Conservation (phyloP, 2,888 invertebrate genomes). For the Timandra comae region DNA sequence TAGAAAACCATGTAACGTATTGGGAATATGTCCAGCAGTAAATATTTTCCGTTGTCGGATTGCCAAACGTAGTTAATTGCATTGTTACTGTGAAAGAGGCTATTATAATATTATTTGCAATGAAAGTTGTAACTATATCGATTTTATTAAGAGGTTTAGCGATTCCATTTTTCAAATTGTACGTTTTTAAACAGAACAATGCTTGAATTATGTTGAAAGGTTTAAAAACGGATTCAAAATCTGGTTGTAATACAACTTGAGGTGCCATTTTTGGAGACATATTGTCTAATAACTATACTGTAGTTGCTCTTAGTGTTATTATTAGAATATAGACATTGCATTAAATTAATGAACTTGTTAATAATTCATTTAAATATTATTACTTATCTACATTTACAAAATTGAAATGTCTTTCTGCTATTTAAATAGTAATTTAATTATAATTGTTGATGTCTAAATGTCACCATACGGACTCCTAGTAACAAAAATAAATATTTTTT, state of each 20-base stretch:
- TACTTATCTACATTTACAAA: too few relatives aligned
- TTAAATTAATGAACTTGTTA: too few relatives aligned
- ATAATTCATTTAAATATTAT: too few relatives aligned
- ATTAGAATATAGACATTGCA: too few relatives aligned
- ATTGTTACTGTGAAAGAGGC: not conserved
- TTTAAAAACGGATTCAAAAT: conserved; percentile 6
- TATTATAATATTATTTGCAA: not conserved
- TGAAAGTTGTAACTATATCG: conserved; percentile 1
- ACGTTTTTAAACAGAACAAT: conserved; percentile 4
- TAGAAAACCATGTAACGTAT: conserved; percentile 1
- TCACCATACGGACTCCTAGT: too few relatives aligned
- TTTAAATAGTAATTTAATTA: too few relatives aligned
- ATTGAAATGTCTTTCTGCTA: too few relatives aligned
- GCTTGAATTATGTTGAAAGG: conserved; percentile 5
- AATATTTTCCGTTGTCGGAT: not conserved
- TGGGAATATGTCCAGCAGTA: conserved; percentile 3
- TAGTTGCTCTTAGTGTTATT: too few relatives aligned
- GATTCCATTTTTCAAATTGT: conserved; percentile 6
- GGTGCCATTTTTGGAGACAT: too few relatives aligned
- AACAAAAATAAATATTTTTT: too few relatives aligned
- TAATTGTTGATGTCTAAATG: too few relatives aligned
- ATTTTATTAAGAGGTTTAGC: conserved; percentile 2
- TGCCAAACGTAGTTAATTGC: not conserved
- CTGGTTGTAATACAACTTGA: conserved; percentile 1
- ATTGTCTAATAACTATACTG: too few relatives aligned